These are phyloP conservation scores for Ceyx erithaca DNA, from an alignment of 2,797 vertebrate genomes.

Conservation along the genomic window DNA sequence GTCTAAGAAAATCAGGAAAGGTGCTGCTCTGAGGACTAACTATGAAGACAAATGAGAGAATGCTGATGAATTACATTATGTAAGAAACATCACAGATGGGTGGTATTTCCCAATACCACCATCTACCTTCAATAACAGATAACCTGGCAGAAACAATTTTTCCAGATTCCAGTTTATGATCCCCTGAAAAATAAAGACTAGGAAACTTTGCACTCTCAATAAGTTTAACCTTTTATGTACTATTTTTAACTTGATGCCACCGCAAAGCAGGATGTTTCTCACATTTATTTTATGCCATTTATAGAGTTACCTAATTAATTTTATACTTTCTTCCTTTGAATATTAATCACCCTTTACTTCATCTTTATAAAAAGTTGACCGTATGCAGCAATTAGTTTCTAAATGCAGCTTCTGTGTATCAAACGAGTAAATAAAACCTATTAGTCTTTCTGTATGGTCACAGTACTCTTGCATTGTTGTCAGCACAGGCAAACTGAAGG, in stretches of 20 bases:
- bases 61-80: not conserved
- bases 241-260: not conserved
- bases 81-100: not conserved
- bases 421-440: not conserved
- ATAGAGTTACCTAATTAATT: not conserved
- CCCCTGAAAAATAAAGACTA: not conserved
- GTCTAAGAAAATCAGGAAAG: not conserved
- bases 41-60: not conserved
- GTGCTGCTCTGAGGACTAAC: not conserved
- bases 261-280: not conserved
- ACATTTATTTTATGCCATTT: not conserved
- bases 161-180: not conserved
- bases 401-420: not conserved
- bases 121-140: not conserved
- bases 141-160: not conserved
- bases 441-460: not conserved
- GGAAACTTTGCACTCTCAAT: not conserved
- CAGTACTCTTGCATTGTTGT: not conserved
- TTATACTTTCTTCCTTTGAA: not conserved
- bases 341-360: not conserved
- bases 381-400: not conserved
- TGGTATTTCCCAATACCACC: not conserved
- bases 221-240: not conserved
- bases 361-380: not conserved
- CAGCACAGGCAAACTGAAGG: not conserved